These are phyloP conservation scores for Torymus texanus DNA, from an alignment of 2,888 invertebrate species.

Conservation along the genomic window DNA sequence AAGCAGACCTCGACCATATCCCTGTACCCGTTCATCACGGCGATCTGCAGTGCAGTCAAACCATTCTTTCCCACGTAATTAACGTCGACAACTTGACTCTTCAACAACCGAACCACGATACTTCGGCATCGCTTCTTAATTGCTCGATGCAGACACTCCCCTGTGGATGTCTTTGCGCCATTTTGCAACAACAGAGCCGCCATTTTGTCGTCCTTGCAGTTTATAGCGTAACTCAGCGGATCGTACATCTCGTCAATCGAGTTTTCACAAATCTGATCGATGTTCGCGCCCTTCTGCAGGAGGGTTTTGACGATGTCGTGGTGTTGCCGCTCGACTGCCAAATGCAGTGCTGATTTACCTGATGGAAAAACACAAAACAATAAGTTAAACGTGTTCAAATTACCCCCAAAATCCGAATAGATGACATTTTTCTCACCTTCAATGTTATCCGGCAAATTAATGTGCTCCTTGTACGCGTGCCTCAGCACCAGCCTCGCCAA, in stretches of 20 bases:
- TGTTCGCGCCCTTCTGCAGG: constrained; percentile 8
- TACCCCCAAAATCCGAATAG: not conserved
- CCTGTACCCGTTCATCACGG: not conserved
- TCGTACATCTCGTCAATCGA: not conserved
- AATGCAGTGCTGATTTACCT: constrained; percentile 15
- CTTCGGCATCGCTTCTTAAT: not conserved
- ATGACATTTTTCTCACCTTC: no score
- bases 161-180: not conserved
- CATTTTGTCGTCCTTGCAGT: not conserved
- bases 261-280: not conserved
- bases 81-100: not conserved
- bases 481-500: not conserved
- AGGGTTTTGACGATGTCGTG: not conserved
- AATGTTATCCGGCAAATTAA: no score
- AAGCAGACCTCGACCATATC: constrained; percentile 9
- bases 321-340: not conserved
- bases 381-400: no score
- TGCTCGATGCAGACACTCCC: not conserved
- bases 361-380: not conserved
- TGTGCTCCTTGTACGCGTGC: not conserved
- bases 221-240: not conserved
- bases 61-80: not conserved
- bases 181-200: constrained; percentile 10
- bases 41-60: constrained; percentile 1
- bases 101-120: not conserved